phyloP scores from a whole-genome alignment of 1,140 invertebrate species.

The Magallana ariakensis region DNA sequence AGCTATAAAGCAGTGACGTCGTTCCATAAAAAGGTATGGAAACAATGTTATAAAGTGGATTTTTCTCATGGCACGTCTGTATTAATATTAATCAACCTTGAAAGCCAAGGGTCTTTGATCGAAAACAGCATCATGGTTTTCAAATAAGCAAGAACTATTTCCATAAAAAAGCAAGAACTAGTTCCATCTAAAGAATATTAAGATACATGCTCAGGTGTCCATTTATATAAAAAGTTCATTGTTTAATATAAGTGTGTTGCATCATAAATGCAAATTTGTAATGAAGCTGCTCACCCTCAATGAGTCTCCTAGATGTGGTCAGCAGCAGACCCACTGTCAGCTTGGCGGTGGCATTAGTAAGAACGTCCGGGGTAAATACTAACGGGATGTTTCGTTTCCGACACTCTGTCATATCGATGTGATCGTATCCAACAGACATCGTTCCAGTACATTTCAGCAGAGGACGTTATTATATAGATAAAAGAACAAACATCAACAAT shows the following conservation, averaged over 20 bases:
- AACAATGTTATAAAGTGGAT: no score
- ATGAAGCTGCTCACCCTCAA: conserved; percentile 85
- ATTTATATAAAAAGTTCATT: no score
- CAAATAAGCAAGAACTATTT: no score
- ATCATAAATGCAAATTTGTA: not conserved
- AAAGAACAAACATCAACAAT: not conserved
- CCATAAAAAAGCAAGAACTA: no score
- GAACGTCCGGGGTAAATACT: conserved; percentile 93
- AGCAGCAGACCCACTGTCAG: conserved; percentile 90
- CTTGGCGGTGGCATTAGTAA: conserved; percentile 95
- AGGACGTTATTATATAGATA: conserved; percentile 82
- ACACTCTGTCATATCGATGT: conserved; percentile 81
- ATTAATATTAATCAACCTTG: no score
- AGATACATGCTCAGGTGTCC: no score
- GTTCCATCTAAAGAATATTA: no score
- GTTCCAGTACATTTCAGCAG: conserved; percentile 91
- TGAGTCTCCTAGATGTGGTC: conserved; percentile 88
- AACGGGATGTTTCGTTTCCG: conserved; percentile 77
- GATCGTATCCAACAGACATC: conserved; percentile 91
- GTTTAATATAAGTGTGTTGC: not conserved
- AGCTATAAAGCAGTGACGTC: no score
- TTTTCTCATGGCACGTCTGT: no score
- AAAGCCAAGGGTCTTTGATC: no score
- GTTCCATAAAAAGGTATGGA: no score
- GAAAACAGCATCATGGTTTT: no score